Evolutionary conservation across 2,113 vertebrate species (phyloP).

Genomic region (Zosterops lateralis): DNA sequence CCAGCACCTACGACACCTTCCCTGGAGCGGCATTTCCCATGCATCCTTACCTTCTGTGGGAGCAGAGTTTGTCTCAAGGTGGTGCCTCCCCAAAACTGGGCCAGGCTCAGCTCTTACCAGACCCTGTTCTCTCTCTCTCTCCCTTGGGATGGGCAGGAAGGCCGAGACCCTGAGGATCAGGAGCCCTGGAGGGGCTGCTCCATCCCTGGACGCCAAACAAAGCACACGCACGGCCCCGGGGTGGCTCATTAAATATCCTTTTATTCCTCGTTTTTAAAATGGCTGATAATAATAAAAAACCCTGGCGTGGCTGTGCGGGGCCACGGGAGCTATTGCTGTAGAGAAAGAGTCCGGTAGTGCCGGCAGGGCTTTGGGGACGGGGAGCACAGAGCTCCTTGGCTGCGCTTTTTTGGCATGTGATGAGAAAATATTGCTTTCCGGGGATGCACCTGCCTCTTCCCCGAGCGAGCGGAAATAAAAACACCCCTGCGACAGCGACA

Average conservation of each 20-base stretch:
- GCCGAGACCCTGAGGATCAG: accelerated
- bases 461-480: constrained; percentile 30
- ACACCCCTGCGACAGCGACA: not conserved
- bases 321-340: constrained; percentile 29
- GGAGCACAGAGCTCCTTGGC: constrained; percentile 6
- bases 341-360: constrained; percentile 49
- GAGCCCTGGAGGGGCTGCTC: not conserved
- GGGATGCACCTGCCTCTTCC: constrained; percentile 57
- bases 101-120: not conserved
- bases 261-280: constrained; percentile 67
- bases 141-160: accelerated
- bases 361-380: not conserved
- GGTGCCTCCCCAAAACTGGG: accelerated
- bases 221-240: not conserved
- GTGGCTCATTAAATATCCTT: constrained; percentile 63
- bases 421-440: constrained; percentile 77
- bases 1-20: accelerated
- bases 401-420: constrained; percentile 71
- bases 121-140: not conserved
- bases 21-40: accelerated
- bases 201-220: not conserved
- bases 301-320: not conserved
- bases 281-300: constrained; percentile 51
- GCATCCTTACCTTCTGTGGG: not conserved
- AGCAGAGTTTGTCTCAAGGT: not conserved